These are phyloP conservation scores for Gyrodactylus bullatarudis DNA, from an alignment of 1,140 invertebrate genomes.

Conservation along the genomic window DNA sequence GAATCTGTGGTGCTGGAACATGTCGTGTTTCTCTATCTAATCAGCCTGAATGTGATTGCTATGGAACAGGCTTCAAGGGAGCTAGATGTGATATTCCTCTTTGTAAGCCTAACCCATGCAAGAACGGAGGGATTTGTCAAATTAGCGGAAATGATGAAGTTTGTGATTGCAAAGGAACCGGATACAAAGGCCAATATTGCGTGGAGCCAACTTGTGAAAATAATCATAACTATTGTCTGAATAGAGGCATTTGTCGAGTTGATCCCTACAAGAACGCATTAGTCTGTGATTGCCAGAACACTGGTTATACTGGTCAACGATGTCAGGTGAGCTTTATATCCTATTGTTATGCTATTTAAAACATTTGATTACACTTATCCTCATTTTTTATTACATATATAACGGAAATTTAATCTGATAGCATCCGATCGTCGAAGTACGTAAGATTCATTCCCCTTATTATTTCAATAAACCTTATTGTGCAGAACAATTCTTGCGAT, in stretches of 20 bases:
- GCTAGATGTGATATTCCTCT: neutral
- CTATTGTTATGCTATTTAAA: no score
- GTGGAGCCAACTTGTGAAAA: neutral
- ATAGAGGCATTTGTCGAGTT: neutral
- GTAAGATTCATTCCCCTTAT: no score
- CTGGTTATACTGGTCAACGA: neutral
- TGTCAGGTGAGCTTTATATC: conserved; percentile 1
- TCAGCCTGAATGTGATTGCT: neutral
- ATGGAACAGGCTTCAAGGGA: neutral
- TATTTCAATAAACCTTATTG: no score
- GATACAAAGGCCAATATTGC: neutral
- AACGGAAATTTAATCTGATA: no score
- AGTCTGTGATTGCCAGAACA: neutral
- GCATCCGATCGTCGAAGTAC: no score
- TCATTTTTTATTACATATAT: no score
- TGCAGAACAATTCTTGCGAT: no score
- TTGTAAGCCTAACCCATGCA: neutral
- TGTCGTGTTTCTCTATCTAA: neutral
- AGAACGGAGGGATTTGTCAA: neutral
- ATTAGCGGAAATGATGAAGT: neutral
- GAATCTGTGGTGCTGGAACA: neutral
- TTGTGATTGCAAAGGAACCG: neutral
- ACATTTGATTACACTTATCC: no score
- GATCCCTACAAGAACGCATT: neutral
- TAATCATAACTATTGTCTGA: neutral